A percentile compares a stretch with the other conserved stretches of the same genome.
Evolutionary conservation across 2,113 vertebrate genomes (phyloP).

Genomic region (Hemiscyllium ocellatum): DNA sequence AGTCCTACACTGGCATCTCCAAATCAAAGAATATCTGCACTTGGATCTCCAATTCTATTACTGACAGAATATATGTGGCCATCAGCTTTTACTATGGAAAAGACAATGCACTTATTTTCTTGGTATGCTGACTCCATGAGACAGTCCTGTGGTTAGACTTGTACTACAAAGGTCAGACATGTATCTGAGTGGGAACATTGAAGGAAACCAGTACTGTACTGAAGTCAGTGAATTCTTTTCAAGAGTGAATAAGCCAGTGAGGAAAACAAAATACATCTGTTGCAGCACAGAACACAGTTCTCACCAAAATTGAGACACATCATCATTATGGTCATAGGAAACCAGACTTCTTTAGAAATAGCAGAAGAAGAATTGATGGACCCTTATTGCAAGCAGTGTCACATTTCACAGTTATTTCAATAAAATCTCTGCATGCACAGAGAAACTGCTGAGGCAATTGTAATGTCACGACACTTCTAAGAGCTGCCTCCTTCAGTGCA

Average conservation of each 20-base stretch:
- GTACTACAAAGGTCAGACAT: conserved; percentile 27
- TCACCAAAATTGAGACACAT: not conserved
- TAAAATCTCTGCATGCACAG: conserved; percentile 21
- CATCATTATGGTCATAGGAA: not conserved
- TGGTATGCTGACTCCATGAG: not conserved
- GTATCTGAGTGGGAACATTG: conserved; percentile 29
- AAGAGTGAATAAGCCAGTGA: not conserved
- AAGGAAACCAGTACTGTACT: conserved; percentile 13
- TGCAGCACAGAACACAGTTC: not conserved
- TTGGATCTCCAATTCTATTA: not conserved
- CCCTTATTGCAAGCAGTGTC: conserved; percentile 8
- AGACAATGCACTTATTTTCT: not conserved
- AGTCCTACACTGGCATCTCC: too few species aligned
- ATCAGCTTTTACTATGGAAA: not conserved
- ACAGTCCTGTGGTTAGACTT: conserved; percentile 24
- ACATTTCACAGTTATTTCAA: conserved; percentile 35
- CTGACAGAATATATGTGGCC: not conserved
- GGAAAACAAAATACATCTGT: conserved; percentile 16
- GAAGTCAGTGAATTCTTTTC: conserved; percentile 4
- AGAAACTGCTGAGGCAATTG: conserved; percentile 14
- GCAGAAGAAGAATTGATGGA: conserved; percentile 26
- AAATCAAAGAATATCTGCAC: not conserved
- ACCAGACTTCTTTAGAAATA: not conserved
- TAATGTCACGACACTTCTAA: conserved; percentile 18
- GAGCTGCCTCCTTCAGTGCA: not conserved